These are phyloP conservation scores for Stomatorhinus ivindoensis DNA, from an alignment of 2,113 vertebrate genomes.

Conservation along the genomic window DNA sequence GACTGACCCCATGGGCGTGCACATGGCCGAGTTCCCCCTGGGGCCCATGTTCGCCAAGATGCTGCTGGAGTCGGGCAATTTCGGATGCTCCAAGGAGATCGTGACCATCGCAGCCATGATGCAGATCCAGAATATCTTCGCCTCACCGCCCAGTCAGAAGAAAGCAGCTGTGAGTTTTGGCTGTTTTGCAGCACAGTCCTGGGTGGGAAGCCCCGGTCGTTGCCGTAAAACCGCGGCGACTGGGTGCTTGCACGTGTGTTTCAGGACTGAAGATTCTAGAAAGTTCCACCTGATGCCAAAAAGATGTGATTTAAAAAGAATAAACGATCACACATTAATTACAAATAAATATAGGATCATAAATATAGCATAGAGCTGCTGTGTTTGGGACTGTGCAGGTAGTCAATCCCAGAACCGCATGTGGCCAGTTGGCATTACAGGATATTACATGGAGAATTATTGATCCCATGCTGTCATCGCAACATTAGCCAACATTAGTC, in stretches of 20 bases:
- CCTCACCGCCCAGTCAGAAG: slow-evolving; percentile 84
- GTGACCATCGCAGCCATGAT: slow-evolving; percentile 96
- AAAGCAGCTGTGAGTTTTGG: slow-evolving; percentile 74
- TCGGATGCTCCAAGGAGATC: slow-evolving; percentile 94
- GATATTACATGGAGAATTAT: background rate
- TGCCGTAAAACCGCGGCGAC: background rate
- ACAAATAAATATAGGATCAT: background rate
- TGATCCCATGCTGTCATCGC: background rate
- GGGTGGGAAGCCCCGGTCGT: background rate
- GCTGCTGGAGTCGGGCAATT: slow-evolving; percentile 95
- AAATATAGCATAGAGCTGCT: background rate
- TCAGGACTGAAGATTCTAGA: background rate
- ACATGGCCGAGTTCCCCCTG: slow-evolving; percentile 95
- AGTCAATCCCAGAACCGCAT: background rate
- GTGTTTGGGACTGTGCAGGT: background rate
- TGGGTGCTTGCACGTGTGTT: background rate
- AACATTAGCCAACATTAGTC: slow-evolving; percentile 1
- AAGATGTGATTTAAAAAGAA: background rate
- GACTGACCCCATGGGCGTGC: slow-evolving; percentile 85
- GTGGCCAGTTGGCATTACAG: background rate
- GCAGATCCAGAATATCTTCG: slow-evolving; percentile 96
- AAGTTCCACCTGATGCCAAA: background rate
- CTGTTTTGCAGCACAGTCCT: background rate
- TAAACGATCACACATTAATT: background rate
- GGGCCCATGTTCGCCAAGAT: slow-evolving; percentile 99